These are phyloP conservation scores for Leptocoma aspasia DNA, from an alignment of 2,113 vertebrate species.

Conservation along the genomic window DNA sequence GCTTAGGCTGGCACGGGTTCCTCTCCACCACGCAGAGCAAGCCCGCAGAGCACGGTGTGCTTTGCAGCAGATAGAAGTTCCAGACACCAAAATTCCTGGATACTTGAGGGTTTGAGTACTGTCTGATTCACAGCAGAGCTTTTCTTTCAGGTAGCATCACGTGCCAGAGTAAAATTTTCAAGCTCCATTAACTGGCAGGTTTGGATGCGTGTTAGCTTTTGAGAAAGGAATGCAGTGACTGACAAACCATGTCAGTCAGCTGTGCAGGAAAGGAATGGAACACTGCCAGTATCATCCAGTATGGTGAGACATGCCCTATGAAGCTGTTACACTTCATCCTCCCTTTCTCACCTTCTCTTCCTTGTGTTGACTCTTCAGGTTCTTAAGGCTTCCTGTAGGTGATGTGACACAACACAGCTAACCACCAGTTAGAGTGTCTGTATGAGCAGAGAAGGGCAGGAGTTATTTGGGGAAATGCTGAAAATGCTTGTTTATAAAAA, in stretches of 20 bases:
- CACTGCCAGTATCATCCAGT: not conserved
- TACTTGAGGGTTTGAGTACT: not conserved
- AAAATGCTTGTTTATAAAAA: not conserved
- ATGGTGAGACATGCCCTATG: not conserved
- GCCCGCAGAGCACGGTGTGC: not conserved
- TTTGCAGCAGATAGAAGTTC: not conserved
- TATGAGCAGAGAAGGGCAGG: not conserved
- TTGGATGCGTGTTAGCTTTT: not conserved
- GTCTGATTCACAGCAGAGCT: not conserved
- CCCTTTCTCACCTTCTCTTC: not conserved
- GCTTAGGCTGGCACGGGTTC: not conserved
- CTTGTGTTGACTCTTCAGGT: not conserved
- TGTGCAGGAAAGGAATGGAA: not conserved
- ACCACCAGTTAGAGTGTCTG: not conserved
- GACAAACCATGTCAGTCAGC: not conserved
- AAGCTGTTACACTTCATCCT: not conserved
- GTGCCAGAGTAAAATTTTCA: not conserved
- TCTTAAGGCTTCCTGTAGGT: not conserved
- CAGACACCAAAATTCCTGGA: not conserved
- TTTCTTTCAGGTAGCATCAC: not conserved
- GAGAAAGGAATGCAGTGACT: not conserved
- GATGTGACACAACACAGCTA: not conserved
- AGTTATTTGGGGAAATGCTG: not conserved
- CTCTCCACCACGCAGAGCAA: rapidly evolving
- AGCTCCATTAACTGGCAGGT: not conserved